A percentile compares a stretch with the other conserved stretches of the same genome.
Evolutionary conservation across 2,797 vertebrate species (phyloP).

Genomic region (Acanthopagrus latus): DNA sequence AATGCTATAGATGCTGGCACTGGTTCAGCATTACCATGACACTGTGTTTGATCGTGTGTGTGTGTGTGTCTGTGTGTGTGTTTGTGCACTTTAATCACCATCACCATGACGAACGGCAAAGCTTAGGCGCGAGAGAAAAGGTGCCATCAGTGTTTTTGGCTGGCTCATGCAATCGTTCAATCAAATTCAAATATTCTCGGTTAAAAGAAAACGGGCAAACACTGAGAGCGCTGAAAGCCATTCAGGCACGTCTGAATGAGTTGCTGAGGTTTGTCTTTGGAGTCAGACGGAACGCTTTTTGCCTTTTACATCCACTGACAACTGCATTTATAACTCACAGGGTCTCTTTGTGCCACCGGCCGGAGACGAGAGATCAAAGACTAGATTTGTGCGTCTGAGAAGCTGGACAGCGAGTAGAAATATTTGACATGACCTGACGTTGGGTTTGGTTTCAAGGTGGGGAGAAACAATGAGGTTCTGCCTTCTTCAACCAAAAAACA

Average conservation of each 20-base stretch:
- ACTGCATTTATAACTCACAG: slow-evolving; percentile 45
- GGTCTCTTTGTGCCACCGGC: slow-evolving; percentile 17
- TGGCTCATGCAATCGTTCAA: slow-evolving; percentile 63
- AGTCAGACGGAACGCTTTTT: slow-evolving; percentile 51
- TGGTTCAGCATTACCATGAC: slow-evolving; percentile 59
- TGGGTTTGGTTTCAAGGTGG: too few species aligned
- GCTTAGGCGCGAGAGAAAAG: slow-evolving; percentile 51
- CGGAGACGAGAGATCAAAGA: slow-evolving; percentile 11
- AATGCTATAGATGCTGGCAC: slow-evolving; percentile 67
- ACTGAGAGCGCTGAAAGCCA: slow-evolving; percentile 44
- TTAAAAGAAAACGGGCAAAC: slow-evolving; percentile 62
- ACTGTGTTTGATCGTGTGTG: slow-evolving; percentile 29
- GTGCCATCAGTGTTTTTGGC: slow-evolving; percentile 56
- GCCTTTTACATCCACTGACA: slow-evolving; percentile 43
- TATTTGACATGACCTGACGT: neutral
- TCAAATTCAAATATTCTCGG: slow-evolving; percentile 69
- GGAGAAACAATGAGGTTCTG: too few species aligned
- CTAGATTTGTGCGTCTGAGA: neutral
- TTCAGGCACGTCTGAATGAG: slow-evolving; percentile 72
- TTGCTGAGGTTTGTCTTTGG: slow-evolving; percentile 61
- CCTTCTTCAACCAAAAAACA: too few species aligned
- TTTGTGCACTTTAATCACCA: slow-evolving; percentile 52
- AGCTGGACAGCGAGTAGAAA: neutral
- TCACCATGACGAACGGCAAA: slow-evolving; percentile 69
- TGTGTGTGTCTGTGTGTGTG: slow-evolving; percentile 20